phyloP scores from a whole-genome alignment of 2,113 vertebrate genomes.

The Ellobius talpinus region DNA sequence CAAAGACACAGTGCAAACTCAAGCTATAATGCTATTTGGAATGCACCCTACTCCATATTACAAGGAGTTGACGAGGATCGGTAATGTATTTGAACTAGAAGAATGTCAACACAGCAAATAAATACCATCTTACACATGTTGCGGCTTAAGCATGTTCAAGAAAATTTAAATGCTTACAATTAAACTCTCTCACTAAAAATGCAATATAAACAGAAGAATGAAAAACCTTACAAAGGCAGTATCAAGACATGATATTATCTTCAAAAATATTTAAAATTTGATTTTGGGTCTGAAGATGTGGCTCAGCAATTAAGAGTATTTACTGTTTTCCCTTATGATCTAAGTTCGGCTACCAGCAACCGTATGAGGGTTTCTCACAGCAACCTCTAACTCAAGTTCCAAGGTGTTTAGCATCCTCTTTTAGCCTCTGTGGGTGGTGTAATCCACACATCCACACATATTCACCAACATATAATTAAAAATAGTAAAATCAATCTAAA shows the following conservation, averaged over 20 bases:
- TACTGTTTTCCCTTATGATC: background rate
- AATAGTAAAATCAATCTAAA: background rate
- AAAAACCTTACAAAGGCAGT: background rate
- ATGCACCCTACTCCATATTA: background rate
- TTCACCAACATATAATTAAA: background rate
- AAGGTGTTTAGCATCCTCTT: background rate
- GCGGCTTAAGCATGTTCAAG: background rate
- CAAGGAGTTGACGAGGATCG: background rate
- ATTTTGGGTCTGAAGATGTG: background rate
- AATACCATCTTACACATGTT: background rate
- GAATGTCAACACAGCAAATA: background rate
- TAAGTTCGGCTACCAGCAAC: too few relatives aligned
- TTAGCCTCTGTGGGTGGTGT: fast-evolving
- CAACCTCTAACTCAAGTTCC: background rate
- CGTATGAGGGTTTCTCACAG: too few relatives aligned
- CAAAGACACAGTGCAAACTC: background rate
- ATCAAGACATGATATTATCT: background rate
- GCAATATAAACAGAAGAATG: background rate
- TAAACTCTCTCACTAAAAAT: background rate
- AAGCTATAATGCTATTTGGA: background rate
- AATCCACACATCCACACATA: background rate
- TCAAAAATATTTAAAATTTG: background rate
- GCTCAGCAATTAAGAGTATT: background rate
- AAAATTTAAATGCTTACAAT: background rate
- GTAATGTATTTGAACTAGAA: background rate